phyloP scores from a whole-genome alignment of 1,140 invertebrate species.

The Pachypsylla venusta region DNA sequence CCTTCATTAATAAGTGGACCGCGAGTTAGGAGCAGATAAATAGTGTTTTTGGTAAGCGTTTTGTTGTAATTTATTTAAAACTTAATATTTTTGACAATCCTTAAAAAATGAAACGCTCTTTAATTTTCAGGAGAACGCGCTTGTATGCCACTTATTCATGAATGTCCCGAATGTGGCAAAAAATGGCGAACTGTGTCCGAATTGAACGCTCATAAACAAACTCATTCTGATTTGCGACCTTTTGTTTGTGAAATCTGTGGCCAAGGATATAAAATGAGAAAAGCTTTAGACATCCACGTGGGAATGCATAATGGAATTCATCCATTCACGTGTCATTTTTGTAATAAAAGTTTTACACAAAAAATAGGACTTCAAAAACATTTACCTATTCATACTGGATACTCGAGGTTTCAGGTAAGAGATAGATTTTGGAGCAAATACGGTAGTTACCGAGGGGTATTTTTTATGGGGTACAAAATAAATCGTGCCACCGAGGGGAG shows the following conservation, averaged over 20 bases:
- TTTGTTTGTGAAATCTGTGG: slow-evolving; percentile 46
- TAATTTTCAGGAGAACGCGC: slow-evolving; percentile 18
- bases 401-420: slow-evolving; percentile 25
- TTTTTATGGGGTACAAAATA: too few species aligned
- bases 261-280: slow-evolving; percentile 29
- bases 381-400: slow-evolving; percentile 48
- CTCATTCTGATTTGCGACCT: slow-evolving; percentile 32
- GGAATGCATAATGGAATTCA: slow-evolving; percentile 51
- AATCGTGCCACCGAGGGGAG: too few species aligned
- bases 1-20: too few species aligned
- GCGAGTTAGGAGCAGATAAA: too few species aligned
- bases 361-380: slow-evolving; percentile 48
- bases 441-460: too few species aligned
- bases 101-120: too few species aligned
- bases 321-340: slow-evolving; percentile 54
- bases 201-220: slow-evolving; percentile 32
- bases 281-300: slow-evolving; percentile 36
- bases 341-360: slow-evolving; percentile 58
- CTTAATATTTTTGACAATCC: too few species aligned
- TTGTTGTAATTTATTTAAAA: too few species aligned
- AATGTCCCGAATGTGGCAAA: slow-evolving; percentile 31
- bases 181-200: slow-evolving; percentile 30
- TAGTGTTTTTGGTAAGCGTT: too few species aligned
- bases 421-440: too few species aligned
- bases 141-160: slow-evolving; percentile 17